phyloP scores from a whole-genome alignment of 1,140 invertebrate species.

The Drosophila ananassae region DNA sequence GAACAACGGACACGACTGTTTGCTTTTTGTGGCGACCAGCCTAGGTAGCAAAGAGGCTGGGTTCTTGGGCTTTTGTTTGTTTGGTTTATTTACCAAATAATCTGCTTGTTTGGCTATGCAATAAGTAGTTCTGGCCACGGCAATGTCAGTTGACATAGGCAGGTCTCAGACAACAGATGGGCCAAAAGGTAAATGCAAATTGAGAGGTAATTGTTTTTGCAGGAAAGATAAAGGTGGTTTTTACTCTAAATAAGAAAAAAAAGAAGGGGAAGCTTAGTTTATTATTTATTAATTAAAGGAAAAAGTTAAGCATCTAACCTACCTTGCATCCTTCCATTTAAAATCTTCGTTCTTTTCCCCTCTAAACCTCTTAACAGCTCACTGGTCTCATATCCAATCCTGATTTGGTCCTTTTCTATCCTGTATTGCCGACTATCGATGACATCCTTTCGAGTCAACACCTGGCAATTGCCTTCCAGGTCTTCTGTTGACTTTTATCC shows the following conservation, averaged over 20 bases:
- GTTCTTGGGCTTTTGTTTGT: constrained; percentile 35
- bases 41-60: neutral
- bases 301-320: neutral
- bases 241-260: constrained; percentile 10
- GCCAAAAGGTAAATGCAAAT: constrained; percentile 36
- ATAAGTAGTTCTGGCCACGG: constrained; percentile 34
- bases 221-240: neutral
- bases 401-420: constrained; percentile 3
- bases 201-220: constrained; percentile 31
- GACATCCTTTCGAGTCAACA: constrained; percentile 23
- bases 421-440: constrained; percentile 23
- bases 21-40: constrained; percentile 18
- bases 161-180: constrained; percentile 8
- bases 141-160: constrained; percentile 32
- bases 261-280: neutral
- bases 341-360: neutral
- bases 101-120: constrained; percentile 53
- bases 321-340: neutral
- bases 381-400: neutral
- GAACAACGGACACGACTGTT: constrained; percentile 16
- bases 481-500: constrained; percentile 49
- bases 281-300: neutral
- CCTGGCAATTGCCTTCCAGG: constrained; percentile 37
- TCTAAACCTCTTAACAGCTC: neutral
- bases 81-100: constrained; percentile 50